Conservation (phyloP, 1,140 invertebrate genomes). For the Belonocnema kinseyi region DNA sequence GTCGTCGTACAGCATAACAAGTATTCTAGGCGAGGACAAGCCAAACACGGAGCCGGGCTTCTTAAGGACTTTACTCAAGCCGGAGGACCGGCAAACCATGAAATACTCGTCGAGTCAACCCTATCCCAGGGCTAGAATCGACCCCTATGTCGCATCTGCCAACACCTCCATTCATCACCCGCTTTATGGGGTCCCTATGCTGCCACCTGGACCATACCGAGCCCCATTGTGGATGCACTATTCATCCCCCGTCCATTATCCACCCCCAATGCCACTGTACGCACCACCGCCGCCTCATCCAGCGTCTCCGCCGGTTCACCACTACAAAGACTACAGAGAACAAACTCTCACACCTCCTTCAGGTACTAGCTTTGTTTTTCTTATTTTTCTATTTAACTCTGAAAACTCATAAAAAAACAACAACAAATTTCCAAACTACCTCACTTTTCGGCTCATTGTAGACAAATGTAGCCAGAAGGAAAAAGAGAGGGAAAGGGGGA, state of each 20-base stretch:
- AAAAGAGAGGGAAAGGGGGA: too few relatives aligned
- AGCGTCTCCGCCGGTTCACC: slow-evolving; percentile 69
- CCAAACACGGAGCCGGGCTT: slow-evolving; percentile 70
- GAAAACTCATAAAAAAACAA: too few relatives aligned
- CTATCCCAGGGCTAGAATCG: slow-evolving; percentile 66
- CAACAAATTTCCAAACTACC: too few relatives aligned
- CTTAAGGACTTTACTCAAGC: slow-evolving; percentile 71
- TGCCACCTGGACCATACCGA: slow-evolving; percentile 74
- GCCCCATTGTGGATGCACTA: slow-evolving; percentile 77
- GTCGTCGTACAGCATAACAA: slow-evolving; percentile 87
- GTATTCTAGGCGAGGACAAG: slow-evolving; percentile 80
- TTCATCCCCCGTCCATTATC: slow-evolving; percentile 74
- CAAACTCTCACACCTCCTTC: slow-evolving; percentile 74
- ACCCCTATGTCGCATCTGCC: slow-evolving; percentile 65
- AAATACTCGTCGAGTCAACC: slow-evolving; percentile 72
- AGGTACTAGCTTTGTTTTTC: slow-evolving; percentile 56
- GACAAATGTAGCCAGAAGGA: too few relatives aligned
- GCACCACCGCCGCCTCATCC: slow-evolving; percentile 68
- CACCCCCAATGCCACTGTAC: slow-evolving; percentile 70
- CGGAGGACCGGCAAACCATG: slow-evolving; percentile 68
- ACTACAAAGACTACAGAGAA: slow-evolving; percentile 75
- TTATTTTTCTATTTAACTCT: not conserved
- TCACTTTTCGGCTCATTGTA: too few relatives aligned
- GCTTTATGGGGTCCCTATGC: slow-evolving; percentile 70
- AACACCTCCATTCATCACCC: slow-evolving; percentile 68